Evolutionary conservation across 2,113 vertebrate genomes (phyloP).

Genomic region (Choloepus hoffmanni): DNA sequence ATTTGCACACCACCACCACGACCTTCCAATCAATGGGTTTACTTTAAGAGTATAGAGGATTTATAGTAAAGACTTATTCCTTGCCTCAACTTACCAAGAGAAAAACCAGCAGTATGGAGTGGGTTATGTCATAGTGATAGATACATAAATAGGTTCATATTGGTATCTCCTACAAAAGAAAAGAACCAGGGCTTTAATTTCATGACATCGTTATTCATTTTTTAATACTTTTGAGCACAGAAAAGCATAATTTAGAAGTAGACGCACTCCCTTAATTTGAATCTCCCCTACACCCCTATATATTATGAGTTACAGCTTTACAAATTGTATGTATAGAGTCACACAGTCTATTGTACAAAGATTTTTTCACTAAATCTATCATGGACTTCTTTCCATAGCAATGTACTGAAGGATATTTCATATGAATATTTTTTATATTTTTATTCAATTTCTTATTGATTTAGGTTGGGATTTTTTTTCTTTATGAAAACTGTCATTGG

Average conservation of each 20-base stretch:
- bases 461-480: not conserved
- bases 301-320: not conserved
- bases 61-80: no score
- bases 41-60: no score
- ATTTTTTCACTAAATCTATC: constrained; percentile 18
- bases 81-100: no score
- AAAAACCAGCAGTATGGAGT: no score
- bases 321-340: not conserved
- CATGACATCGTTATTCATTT: not conserved
- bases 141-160: no score
- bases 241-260: constrained; percentile 22
- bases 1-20: no score
- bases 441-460: not conserved
- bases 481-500: not conserved
- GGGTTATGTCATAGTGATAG: no score
- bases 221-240: not conserved
- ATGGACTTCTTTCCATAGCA: not conserved
- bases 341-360: not conserved
- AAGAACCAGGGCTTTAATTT: not conserved
- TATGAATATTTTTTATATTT: not conserved
- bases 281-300: not conserved
- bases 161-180: not conserved
- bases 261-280: not conserved
- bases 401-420: not conserved
- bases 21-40: no score